Percentiles rank a stretch among this genome's conserved stretches.
Evolutionary conservation across 2,888 invertebrate genomes (phyloP).

Genomic region (Nipponacmea schrenckii): DNA sequence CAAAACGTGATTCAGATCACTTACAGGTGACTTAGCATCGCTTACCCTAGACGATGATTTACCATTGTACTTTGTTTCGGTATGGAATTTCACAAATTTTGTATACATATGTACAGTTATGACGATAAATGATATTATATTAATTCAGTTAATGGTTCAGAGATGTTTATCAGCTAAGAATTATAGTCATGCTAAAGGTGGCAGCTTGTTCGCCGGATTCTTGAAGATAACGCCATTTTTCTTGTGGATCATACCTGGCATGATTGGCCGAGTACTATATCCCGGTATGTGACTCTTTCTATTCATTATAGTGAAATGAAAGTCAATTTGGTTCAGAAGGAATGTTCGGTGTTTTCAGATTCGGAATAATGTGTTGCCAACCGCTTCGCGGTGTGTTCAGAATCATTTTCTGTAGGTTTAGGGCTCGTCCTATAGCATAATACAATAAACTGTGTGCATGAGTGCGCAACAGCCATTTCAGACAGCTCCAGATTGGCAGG

Average conservation of each 20-base stretch:
- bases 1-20: too few relatives aligned
- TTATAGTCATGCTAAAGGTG: constrained; percentile 70
- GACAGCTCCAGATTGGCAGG: too few relatives aligned
- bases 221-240: constrained; percentile 70
- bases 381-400: too few relatives aligned
- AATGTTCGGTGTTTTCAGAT: too few relatives aligned
- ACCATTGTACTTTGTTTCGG: not conserved
- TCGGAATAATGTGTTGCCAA: not conserved
- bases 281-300: constrained; percentile 55
- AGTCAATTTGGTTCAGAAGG: too few relatives aligned
- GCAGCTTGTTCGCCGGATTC: constrained; percentile 68
- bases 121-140: not conserved
- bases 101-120: too few relatives aligned
- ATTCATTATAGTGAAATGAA: too few relatives aligned
- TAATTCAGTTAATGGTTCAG: constrained; percentile 71
- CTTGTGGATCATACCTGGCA: constrained; percentile 69
- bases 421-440: too few relatives aligned
- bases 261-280: constrained; percentile 70
- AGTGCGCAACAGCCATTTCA: not conserved
- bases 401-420: too few relatives aligned
- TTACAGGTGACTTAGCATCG: not conserved
- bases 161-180: constrained; percentile 70
- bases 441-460: not conserved
- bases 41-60: not conserved
- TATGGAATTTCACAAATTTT: too few relatives aligned